These are phyloP conservation scores for Cheracebus regulus DNA, from an alignment of 2,797 vertebrate species.

Conservation along the genomic window DNA sequence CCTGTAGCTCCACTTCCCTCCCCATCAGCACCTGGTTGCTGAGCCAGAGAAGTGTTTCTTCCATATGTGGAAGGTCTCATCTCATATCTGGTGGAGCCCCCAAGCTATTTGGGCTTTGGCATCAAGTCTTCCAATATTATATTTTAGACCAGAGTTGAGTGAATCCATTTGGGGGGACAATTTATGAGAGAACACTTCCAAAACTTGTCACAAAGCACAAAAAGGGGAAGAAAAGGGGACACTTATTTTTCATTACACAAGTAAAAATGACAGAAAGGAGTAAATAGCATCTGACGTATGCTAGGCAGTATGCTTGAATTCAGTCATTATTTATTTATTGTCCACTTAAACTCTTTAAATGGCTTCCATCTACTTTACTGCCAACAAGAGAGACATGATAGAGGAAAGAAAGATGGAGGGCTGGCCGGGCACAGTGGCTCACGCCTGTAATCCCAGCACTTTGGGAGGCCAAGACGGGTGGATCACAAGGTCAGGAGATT, in stretches of 20 bases:
- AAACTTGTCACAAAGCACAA: constrained; percentile 10
- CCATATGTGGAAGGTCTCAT: background rate
- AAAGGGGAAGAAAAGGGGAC: background rate
- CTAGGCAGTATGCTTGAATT: background rate
- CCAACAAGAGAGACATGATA: background rate
- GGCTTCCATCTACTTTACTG: background rate
- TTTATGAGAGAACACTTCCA: constrained; percentile 12
- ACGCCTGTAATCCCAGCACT: no score
- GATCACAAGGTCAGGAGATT: no score
- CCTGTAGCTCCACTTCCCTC: background rate
- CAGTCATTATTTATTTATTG: background rate
- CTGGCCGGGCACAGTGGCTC: no score
- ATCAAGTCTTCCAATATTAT: background rate
- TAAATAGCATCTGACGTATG: background rate
- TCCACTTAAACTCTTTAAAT: background rate
- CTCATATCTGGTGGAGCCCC: background rate
- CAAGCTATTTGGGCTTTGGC: background rate
- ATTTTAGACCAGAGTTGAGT: background rate
- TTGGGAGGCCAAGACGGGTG: no score
- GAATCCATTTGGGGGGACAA: background rate
- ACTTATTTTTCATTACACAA: background rate
- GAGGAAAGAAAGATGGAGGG: background rate
- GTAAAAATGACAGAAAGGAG: background rate
- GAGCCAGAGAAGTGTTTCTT: background rate
- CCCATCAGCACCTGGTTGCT: background rate